phyloP scores from a whole-genome alignment of 2,888 invertebrate species.

The Drosophila stalkeri region DNA sequence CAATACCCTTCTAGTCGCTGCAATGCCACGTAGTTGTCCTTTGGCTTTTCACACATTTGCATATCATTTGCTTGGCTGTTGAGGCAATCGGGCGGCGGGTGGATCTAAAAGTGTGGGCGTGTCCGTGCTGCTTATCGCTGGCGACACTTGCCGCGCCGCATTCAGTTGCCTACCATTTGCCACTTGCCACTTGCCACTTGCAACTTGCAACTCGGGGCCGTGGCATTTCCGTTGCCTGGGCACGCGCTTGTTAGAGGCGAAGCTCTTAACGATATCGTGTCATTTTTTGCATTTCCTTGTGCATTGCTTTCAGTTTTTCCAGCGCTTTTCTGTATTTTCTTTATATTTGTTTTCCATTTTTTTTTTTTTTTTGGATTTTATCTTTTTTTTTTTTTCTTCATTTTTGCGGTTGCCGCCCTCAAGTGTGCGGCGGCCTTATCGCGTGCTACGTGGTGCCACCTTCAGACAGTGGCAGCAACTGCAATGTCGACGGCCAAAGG shows the following conservation, averaged over 20 bases:
- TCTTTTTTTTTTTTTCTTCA: background rate
- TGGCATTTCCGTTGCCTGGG: constrained; percentile 74
- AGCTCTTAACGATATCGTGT: constrained; percentile 79
- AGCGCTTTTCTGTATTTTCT: constrained; percentile 25
- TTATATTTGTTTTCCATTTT: constrained; percentile 13
- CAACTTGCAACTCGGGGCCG: constrained; percentile 37
- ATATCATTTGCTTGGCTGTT: constrained; percentile 61
- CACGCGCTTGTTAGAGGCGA: constrained; percentile 71
- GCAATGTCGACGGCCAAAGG: constrained; percentile 4
- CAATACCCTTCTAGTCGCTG: background rate
- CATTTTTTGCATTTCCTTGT: constrained; percentile 78
- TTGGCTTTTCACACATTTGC: constrained; percentile 75
- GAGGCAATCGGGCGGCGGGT: background rate
- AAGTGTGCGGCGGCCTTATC: constrained; percentile 72
- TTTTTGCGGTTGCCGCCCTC: constrained; percentile 59
- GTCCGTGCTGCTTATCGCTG: constrained; percentile 69
- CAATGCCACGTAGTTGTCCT: constrained; percentile 55
- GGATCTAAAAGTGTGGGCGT: constrained; percentile 38
- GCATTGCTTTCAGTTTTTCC: constrained; percentile 63
- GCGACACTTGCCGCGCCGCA: constrained; percentile 43
- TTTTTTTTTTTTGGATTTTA: background rate
- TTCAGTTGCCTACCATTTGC: constrained; percentile 28
- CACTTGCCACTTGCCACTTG: constrained; percentile 6
- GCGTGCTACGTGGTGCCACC: constrained; percentile 75
- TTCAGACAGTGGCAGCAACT: constrained; percentile 51